Percentiles rank a stretch among this genome's conserved stretches.
Evolutionary conservation across 2,888 invertebrate species (phyloP).

Genomic region (Drosophila paracracens): DNA sequence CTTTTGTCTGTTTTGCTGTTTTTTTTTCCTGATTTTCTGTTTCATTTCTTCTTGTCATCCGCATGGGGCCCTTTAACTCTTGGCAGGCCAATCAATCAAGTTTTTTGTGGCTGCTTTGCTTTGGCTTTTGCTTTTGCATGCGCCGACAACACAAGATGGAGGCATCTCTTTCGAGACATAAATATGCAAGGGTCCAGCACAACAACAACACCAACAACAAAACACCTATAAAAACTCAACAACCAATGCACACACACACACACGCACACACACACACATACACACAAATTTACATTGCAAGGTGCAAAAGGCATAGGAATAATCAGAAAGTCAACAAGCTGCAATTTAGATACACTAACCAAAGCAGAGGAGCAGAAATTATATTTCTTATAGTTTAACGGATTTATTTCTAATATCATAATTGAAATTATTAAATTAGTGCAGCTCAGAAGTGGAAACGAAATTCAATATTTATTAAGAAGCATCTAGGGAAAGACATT

Average conservation of each 20-base stretch:
- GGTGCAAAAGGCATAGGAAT: constrained; percentile 50
- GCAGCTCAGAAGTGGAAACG: too few species aligned
- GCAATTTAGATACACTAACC: constrained; percentile 43
- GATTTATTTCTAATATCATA: background rate
- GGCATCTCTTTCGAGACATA: constrained; percentile 58
- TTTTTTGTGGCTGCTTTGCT: constrained; percentile 60
- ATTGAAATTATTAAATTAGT: background rate
- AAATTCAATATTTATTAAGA: too few species aligned
- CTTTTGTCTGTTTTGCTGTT: background rate
- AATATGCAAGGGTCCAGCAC: constrained; percentile 65
- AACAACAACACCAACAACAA: constrained; percentile 27
- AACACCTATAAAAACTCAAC: constrained; percentile 22
- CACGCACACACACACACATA: constrained; percentile 31
- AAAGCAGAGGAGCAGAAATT: background rate
- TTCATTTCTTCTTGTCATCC: constrained; percentile 15
- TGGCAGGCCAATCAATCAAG: constrained; percentile 84
- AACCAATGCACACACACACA: constrained; percentile 26
- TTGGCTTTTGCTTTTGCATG: constrained; percentile 68
- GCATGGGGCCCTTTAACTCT: constrained; percentile 43
- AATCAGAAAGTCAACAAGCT: rapidly evolving
- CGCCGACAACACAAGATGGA: constrained; percentile 70
- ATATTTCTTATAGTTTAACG: background rate
- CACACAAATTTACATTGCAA: constrained; percentile 81
- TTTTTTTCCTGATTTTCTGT: constrained; percentile 5
- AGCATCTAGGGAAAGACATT: too few species aligned